Percentiles rank a stretch among this genome's conserved stretches.
Conservation (phyloP, 2,113 vertebrate species). For the Donacobius atricapilla region DNA sequence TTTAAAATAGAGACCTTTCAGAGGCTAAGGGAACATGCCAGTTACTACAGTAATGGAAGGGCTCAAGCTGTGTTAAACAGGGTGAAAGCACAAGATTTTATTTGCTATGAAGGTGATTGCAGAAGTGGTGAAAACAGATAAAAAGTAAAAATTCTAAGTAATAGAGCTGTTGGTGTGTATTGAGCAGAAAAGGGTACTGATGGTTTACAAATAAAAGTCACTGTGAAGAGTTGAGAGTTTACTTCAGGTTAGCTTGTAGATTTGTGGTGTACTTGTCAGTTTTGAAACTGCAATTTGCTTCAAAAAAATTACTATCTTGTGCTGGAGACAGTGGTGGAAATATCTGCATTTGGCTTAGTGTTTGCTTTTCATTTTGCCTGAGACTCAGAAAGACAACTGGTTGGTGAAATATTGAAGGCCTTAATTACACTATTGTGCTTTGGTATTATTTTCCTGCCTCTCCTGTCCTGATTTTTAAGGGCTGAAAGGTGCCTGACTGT, state of each 20-base stretch:
- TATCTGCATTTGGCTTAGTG: background rate
- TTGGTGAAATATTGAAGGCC: background rate
- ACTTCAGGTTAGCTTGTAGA: background rate
- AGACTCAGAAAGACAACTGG: background rate
- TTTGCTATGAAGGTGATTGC: background rate
- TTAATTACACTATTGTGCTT: background rate
- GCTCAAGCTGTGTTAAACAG: conserved; percentile 18
- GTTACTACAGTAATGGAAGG: background rate
- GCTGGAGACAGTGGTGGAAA: background rate
- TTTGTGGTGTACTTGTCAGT: background rate
- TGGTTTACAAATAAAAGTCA: background rate
- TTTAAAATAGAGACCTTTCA: conserved; percentile 17
- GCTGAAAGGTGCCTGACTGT: background rate
- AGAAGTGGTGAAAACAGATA: background rate
- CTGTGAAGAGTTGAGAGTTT: background rate
- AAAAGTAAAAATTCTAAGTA: background rate
- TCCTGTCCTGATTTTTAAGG: background rate
- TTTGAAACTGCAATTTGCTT: background rate
- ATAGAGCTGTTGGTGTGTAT: background rate
- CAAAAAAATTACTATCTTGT: background rate
- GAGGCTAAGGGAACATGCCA: background rate
- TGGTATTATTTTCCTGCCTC: background rate
- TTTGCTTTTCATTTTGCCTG: background rate
- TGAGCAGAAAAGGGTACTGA: background rate
- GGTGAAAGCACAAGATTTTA: background rate